phyloP scores from a whole-genome alignment of 2,113 vertebrate genomes.

The pig (Sus scrofa) region DNA sequence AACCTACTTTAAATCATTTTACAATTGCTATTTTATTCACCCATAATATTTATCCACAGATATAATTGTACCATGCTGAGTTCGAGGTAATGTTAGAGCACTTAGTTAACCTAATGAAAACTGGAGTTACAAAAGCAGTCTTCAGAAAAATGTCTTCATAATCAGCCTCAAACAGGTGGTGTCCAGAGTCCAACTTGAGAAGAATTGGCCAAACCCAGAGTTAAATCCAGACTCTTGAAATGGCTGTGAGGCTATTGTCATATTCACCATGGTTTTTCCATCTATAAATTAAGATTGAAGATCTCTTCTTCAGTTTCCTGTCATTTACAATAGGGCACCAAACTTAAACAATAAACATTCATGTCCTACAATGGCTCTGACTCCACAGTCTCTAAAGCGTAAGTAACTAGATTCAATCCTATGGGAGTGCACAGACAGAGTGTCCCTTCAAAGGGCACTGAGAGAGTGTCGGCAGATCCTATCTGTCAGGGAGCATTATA shows the following conservation, averaged over 20 bases:
- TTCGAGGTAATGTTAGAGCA: not conserved
- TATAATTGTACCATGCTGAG: not conserved
- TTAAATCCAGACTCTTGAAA: not conserved
- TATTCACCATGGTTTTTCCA: not conserved
- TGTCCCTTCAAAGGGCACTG: not conserved
- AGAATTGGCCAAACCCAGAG: not conserved
- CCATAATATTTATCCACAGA: not conserved
- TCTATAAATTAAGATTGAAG: not conserved
- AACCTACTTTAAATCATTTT: slow-evolving; percentile 32
- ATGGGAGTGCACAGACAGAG: not conserved
- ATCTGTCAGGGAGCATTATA: not conserved
- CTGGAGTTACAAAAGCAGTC: not conserved
- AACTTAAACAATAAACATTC: not conserved
- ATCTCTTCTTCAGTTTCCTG: not conserved
- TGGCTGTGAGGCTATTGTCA: not conserved
- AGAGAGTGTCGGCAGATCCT: not conserved
- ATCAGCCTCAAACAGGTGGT: not conserved
- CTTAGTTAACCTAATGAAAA: not conserved
- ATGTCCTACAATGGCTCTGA: not conserved
- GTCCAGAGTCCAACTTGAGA: not conserved
- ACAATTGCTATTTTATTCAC: slow-evolving; percentile 13
- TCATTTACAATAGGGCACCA: not conserved
- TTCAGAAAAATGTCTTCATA: not conserved
- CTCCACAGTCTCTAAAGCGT: not conserved
- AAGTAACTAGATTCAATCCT: not conserved